Conservation (phyloP, 2,888 invertebrate genomes). For the Aethes cnicana region DNA sequence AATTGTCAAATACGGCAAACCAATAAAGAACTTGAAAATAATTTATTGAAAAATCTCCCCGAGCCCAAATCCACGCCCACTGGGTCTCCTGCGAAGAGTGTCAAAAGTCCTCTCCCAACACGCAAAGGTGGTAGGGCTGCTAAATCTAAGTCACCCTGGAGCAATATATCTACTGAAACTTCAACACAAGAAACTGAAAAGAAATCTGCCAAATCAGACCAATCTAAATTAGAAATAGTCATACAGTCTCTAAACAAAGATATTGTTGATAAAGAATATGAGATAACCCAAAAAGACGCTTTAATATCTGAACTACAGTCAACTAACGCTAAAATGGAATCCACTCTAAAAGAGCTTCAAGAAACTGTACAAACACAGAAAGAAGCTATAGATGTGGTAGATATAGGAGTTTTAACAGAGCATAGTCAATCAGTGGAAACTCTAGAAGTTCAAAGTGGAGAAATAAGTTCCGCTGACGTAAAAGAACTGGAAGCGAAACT, state of each 20-base stretch:
- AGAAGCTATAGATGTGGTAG: constrained; percentile 41
- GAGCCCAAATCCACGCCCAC: constrained; percentile 53
- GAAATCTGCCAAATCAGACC: constrained; percentile 60
- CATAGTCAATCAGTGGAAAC: constrained; percentile 32
- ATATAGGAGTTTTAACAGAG: constrained; percentile 56
- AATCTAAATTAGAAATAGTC: constrained; percentile 61
- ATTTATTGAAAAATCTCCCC: constrained; percentile 57
- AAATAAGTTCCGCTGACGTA: constrained; percentile 36
- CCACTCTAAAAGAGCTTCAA: constrained; percentile 43
- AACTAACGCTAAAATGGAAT: constrained; percentile 41
- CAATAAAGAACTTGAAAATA: constrained; percentile 79
- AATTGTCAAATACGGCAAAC: constrained; percentile 79
- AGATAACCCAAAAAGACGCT: constrained; percentile 69
- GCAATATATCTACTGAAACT: constrained; percentile 64
- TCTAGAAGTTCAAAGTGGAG: constrained; percentile 34
- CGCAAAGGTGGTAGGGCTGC: constrained; percentile 70
- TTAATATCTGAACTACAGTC: constrained; percentile 62
- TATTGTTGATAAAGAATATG: constrained; percentile 71
- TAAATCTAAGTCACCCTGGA: constrained; percentile 76
- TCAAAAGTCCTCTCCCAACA: constrained; percentile 62
- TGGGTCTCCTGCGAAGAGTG: constrained; percentile 58
- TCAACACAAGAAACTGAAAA: constrained; percentile 66
- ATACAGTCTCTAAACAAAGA: constrained; percentile 76
- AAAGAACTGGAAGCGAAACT: constrained; percentile 69
- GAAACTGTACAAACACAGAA: constrained; percentile 33